Percentiles rank a stretch among this genome's conserved stretches.
These are phyloP conservation scores for Thelaira solivaga DNA, from an alignment of 2,888 invertebrate genomes.

Conservation along the genomic window DNA sequence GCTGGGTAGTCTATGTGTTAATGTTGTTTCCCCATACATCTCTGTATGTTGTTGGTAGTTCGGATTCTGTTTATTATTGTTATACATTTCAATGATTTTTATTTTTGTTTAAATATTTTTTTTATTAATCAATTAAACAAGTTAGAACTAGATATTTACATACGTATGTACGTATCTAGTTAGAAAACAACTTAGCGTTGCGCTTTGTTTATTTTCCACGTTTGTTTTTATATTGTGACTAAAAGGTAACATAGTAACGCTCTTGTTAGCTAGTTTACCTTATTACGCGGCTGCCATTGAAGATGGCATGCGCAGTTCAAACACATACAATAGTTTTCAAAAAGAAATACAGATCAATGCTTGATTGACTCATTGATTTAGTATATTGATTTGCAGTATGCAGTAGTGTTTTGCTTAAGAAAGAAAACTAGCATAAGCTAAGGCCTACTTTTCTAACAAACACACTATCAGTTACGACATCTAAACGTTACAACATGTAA, in stretches of 20 bases:
- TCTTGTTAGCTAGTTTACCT: slow-evolving; percentile 35
- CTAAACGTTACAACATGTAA: not conserved
- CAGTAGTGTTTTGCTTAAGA: not conserved
- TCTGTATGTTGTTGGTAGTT: slow-evolving; percentile 9
- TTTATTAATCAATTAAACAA: slow-evolving; percentile 20
- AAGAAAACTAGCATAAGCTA: slow-evolving; percentile 47
- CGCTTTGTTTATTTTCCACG: slow-evolving; percentile 38
- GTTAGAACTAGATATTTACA: not conserved
- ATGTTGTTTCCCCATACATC: not conserved
- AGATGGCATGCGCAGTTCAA: slow-evolving; percentile 55
- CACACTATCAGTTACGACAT: not conserved
- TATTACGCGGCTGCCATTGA: slow-evolving; percentile 16
- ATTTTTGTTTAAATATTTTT: not conserved
- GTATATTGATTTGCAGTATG: slow-evolving; percentile 54
- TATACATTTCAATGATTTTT: slow-evolving; percentile 33
- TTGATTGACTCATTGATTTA: slow-evolving; percentile 57
- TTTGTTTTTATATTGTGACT: slow-evolving; percentile 57
- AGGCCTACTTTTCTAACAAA: slow-evolving; percentile 32
- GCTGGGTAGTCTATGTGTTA: not conserved
- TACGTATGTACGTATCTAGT: not conserved
- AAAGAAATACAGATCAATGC: slow-evolving; percentile 56
- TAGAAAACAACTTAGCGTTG: slow-evolving; percentile 13
- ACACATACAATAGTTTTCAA: too few species aligned
- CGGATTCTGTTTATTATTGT: slow-evolving; percentile 34
- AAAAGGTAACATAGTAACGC: slow-evolving; percentile 57